phyloP scores from a whole-genome alignment of 2,797 vertebrate genomes.

The Poeciliopsis gracilis region DNA sequence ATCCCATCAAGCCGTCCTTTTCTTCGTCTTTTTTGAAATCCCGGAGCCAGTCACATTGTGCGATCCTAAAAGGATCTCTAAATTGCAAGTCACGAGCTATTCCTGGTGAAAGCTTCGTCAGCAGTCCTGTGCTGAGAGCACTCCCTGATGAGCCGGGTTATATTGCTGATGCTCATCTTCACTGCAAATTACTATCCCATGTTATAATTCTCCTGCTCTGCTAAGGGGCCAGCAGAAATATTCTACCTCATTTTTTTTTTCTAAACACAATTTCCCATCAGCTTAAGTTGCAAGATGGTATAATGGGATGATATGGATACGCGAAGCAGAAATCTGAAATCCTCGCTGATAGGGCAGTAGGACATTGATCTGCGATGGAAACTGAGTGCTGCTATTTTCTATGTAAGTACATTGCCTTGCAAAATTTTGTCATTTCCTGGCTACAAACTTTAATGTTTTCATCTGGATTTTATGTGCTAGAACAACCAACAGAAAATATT shows the following conservation, averaged over 20 bases:
- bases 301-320: conserved; percentile 7
- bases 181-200: conserved; percentile 65
- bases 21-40: conserved; percentile 8
- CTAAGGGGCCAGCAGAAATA: conserved; percentile 57
- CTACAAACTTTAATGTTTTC: background rate
- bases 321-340: conserved; percentile 16
- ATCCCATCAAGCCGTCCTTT: background rate
- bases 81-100: conserved; percentile 77
- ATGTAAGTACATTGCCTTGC: background rate
- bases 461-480: background rate
- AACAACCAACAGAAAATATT: background rate
- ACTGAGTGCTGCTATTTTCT: background rate
- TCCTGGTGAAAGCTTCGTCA: conserved; percentile 74
- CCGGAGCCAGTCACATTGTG: conserved; percentile 18
- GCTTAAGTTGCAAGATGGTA: conserved; percentile 29
- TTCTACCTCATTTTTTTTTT: conserved; percentile 36
- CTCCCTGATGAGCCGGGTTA: conserved; percentile 72
- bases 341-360: background rate
- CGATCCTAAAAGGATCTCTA: conserved; percentile 53
- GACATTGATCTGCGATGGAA: background rate
- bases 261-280: conserved; percentile 38
- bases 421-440: background rate
- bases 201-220: conserved; percentile 46
- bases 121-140: conserved; percentile 66
- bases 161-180: conserved; percentile 72